Base-by-base conservation (phyloP, 2,888 invertebrate species). In the Parnassius apollo region DNA sequence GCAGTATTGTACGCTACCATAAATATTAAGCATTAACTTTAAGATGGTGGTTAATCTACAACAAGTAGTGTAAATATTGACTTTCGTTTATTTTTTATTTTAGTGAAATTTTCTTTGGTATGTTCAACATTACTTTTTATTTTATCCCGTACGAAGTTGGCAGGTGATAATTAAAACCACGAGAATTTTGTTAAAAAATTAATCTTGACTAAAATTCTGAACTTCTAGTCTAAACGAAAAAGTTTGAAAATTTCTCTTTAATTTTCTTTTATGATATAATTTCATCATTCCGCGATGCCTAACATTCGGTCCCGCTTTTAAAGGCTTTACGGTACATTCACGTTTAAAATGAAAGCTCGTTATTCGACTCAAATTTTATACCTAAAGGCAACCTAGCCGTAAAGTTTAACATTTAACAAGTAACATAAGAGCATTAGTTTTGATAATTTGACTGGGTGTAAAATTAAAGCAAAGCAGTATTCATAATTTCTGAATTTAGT, bases 331-430 rank as follows among this genome's bases (percentile, higher is more conserved):
- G 70, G 68, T 69, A 77, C 78, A 80, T 75, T 76, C 71, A 62
- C 72, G 76, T 78, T 81, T 77, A 81, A 83, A 82, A 77, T 75
- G 74, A 74, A 81, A 74, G 70, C 75, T 72, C 69, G 74, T 75
- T 76, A 75, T 78, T 75, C 75, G 71, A 76, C 75, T 77, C 69
- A 80, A 80, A 82, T 81, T 78, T 76, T 77, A 72, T 75, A 76
- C 70, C 73, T 70, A 73, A 71, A 67, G 75, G 71, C 74, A 75
- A 80, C 72, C 77, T 77, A 82, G 78, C 78, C 78, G 77, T 75
- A 75, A 79, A 81, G 75, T 79, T 82, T 70, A 71, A 71, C 68
- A 78, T 82, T 82, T 79, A 78, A 81, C 78, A 78, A 81, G 76
- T 62, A 70, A 72, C 67, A 66, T 69, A 72, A 66, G 67, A 71